Percentiles rank a stretch among this genome's conserved stretches.
phyloP scores from a whole-genome alignment of 2,113 vertebrate species.

The Mus pahari region DNA sequence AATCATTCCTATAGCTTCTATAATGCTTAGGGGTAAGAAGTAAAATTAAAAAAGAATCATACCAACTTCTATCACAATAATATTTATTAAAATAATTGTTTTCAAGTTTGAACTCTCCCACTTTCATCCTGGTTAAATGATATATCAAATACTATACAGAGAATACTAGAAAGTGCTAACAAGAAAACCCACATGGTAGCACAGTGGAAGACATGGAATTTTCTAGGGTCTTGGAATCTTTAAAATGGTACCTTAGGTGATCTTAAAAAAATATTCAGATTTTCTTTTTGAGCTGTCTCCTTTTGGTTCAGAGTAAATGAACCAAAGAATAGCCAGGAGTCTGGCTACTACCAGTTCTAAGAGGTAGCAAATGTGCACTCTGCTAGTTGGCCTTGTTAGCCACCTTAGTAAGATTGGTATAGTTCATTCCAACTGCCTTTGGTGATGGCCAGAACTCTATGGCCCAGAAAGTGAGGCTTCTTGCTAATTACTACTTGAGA shows the following conservation, averaged over 20 bases:
- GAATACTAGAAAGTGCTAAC: not conserved
- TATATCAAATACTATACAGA: not conserved
- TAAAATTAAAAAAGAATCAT: conserved; percentile 27
- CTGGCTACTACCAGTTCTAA: not conserved
- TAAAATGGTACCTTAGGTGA: not conserved
- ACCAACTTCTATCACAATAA: conserved; percentile 58
- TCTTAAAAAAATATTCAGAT: conserved; percentile 34
- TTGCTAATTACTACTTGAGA: conserved; percentile 87
- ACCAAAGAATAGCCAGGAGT: not conserved
- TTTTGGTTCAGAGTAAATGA: not conserved
- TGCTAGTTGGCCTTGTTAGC: not conserved
- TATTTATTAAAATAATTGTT: conserved; percentile 78
- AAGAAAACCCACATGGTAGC: not conserved
- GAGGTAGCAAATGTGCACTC: conserved; percentile 36
- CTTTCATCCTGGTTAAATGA: conserved; percentile 19
- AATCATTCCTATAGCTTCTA: conserved; percentile 3
- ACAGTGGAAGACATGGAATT: conserved; percentile 25
- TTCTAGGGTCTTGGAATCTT: not conserved
- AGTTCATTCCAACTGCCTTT: conserved; percentile 49
- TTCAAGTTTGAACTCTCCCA: conserved; percentile 51
- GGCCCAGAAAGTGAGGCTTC: not conserved
- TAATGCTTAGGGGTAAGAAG: not conserved
- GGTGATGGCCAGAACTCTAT: not conserved
- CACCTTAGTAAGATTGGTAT: not conserved
- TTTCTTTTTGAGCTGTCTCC: not conserved